Evolutionary conservation across 2,888 invertebrate genomes (phyloP).

Genomic region (Drosophila setosimentum): DNA sequence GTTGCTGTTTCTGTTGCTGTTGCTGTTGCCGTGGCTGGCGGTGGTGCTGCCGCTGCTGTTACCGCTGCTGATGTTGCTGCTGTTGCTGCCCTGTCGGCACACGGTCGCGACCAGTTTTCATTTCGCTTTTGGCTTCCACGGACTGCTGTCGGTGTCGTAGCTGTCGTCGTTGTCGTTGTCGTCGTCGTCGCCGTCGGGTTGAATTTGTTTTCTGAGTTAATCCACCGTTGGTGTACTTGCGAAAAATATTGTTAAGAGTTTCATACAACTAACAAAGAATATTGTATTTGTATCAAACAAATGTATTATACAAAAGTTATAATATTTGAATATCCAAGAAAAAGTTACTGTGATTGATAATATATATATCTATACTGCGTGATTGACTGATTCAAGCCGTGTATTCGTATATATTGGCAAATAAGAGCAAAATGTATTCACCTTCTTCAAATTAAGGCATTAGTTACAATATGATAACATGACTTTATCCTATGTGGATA

Average conservation of each 20-base stretch:
- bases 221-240: slow-evolving; percentile 23
- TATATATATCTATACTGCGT: neutral
- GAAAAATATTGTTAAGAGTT: slow-evolving; percentile 7
- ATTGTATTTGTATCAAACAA: neutral
- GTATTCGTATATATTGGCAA: neutral
- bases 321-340: neutral
- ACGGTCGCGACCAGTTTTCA: slow-evolving; percentile 71
- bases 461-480: slow-evolving; percentile 83
- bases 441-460: neutral
- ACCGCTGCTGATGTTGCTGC: slow-evolving; percentile 18
- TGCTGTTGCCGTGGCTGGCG: slow-evolving; percentile 12
- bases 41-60: slow-evolving; percentile 7
- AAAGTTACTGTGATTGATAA: slow-evolving; percentile 16
- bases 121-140: slow-evolving; percentile 68
- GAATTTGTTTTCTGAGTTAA: slow-evolving; percentile 31
- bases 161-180: slow-evolving; percentile 30
- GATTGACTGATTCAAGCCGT: slow-evolving; percentile 1
- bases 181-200: slow-evolving; percentile 58
- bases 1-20: slow-evolving; percentile 32
- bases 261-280: neutral
- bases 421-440: neutral
- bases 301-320: neutral
- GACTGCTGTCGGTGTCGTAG: slow-evolving; percentile 55
- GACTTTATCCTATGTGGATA: slow-evolving; percentile 91
- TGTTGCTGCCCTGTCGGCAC: slow-evolving; percentile 62